Conservation (phyloP, 2,797 vertebrate genomes). For the Intellagama lesueurii region DNA sequence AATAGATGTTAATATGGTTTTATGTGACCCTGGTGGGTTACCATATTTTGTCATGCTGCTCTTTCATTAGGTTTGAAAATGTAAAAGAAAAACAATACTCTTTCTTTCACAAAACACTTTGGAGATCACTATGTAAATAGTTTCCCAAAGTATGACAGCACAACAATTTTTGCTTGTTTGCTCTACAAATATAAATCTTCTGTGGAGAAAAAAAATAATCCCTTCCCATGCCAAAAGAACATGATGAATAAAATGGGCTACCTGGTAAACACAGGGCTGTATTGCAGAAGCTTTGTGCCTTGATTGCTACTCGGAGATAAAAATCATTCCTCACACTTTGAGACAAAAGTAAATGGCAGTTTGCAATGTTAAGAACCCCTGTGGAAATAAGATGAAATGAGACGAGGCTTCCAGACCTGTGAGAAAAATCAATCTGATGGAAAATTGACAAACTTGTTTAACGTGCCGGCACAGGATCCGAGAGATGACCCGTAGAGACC, state of each 20-base stretch:
- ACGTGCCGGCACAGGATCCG: constrained; percentile 76
- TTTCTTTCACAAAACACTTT: constrained; percentile 53
- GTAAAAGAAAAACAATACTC: constrained; percentile 53
- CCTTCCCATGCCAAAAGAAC: background rate
- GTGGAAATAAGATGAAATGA: constrained; percentile 82
- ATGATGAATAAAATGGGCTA: constrained; percentile 47
- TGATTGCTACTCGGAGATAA: constrained; percentile 72
- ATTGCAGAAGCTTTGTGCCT: constrained; percentile 57
- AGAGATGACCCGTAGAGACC: constrained; percentile 81
- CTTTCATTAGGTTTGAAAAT: constrained; percentile 62
- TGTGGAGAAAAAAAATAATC: constrained; percentile 41
- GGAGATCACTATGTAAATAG: constrained; percentile 59
- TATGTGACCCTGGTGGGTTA: constrained; percentile 58
- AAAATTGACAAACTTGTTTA: constrained; percentile 89
- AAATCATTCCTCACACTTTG: constrained; percentile 76
- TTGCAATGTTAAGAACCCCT: constrained; percentile 80
- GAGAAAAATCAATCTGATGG: constrained; percentile 85
- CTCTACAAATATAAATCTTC: constrained; percentile 64
- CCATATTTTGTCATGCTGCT: constrained; percentile 67
- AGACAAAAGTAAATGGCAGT: constrained; percentile 80
- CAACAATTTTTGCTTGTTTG: constrained; percentile 61
- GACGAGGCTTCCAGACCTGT: constrained; percentile 79
- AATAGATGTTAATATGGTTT: constrained; percentile 72
- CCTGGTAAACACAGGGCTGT: constrained; percentile 58
- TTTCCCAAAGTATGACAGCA: constrained; percentile 54